Conservation (phyloP, 2,113 vertebrate species). For the Epinephelus cyanopodus region DNA sequence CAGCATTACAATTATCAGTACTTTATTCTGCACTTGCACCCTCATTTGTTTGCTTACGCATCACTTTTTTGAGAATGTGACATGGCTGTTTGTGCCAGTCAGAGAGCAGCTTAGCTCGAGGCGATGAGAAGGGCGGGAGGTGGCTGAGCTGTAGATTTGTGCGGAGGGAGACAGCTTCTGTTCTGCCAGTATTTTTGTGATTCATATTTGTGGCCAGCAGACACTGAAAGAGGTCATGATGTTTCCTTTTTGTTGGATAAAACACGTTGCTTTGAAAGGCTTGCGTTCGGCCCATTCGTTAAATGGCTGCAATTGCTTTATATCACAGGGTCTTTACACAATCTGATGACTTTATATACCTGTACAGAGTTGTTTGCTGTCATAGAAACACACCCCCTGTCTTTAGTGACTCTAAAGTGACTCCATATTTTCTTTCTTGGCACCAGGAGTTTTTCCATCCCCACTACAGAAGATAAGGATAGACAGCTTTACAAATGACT, state of each 20-base stretch:
- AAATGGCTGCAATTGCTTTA: slow-evolving; percentile 15
- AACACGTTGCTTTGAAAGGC: slow-evolving; percentile 11
- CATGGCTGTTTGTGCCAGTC: slow-evolving; percentile 40
- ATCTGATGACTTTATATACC: slow-evolving; percentile 25
- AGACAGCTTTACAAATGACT: slow-evolving; percentile 32
- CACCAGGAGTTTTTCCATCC: slow-evolving; percentile 7
- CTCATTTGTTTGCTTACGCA: background rate
- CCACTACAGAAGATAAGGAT: slow-evolving; percentile 6
- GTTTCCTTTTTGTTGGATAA: slow-evolving; percentile 19
- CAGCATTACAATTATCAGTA: background rate
- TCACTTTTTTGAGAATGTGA: slow-evolving; percentile 11
- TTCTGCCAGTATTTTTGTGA: slow-evolving; percentile 38
- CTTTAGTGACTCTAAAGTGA: slow-evolving; percentile 18
- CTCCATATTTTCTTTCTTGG: slow-evolving; percentile 33
- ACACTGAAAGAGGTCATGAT: slow-evolving; percentile 33
- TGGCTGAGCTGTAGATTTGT: slow-evolving; percentile 14
- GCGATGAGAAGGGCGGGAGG: slow-evolving; percentile 2
- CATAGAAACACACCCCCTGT: slow-evolving; percentile 20
- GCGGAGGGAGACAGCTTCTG: slow-evolving; percentile 9
- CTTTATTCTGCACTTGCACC: background rate
- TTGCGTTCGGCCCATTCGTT: background rate
- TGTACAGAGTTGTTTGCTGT: slow-evolving; percentile 19
- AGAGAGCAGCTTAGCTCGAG: slow-evolving; percentile 18
- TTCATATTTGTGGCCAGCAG: slow-evolving; percentile 28
- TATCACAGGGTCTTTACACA: slow-evolving; percentile 18